Percentiles rank a stretch among this genome's conserved stretches.
These are phyloP conservation scores for Stratiolaelaps scimitus DNA, from an alignment of 1,140 invertebrate genomes.

Conservation along the genomic window DNA sequence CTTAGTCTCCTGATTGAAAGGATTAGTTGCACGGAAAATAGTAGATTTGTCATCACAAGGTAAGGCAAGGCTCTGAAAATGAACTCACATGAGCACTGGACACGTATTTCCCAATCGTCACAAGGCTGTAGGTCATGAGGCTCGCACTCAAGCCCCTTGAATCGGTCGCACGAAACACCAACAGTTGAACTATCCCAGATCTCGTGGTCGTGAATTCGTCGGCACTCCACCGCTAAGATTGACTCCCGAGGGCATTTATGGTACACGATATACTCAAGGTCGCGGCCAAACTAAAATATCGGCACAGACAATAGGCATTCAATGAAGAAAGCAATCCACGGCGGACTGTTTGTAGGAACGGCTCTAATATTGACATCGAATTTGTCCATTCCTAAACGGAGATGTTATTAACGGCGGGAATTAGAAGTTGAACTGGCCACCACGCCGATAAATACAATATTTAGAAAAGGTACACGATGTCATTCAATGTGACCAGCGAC, in stretches of 20 bases:
- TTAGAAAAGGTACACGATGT: too few species aligned
- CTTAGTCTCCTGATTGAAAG: too few species aligned
- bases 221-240: constrained; percentile 38
- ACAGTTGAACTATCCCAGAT: constrained; percentile 32
- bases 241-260: not conserved
- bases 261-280: constrained; percentile 30
- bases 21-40: not conserved
- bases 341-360: too few species aligned
- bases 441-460: too few species aligned
- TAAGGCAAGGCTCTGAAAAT: constrained; percentile 18
- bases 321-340: too few species aligned
- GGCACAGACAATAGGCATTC: too few species aligned
- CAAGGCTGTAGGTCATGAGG: constrained; percentile 35
- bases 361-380: too few species aligned
- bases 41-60: not conserved
- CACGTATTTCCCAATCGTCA: constrained; percentile 43
- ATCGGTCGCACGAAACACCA: constrained; percentile 22
- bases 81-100: constrained; percentile 42
- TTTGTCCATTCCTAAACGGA: not conserved
- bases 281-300: constrained; percentile 37
- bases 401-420: constrained; percentile 34
- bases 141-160: constrained; percentile 9
- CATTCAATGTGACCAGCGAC: too few species aligned
- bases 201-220: constrained; percentile 36
- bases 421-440: constrained; percentile 37